Conservation (phyloP, 1,140 invertebrate genomes). For the Trachymyrmex septentrionalis region DNA sequence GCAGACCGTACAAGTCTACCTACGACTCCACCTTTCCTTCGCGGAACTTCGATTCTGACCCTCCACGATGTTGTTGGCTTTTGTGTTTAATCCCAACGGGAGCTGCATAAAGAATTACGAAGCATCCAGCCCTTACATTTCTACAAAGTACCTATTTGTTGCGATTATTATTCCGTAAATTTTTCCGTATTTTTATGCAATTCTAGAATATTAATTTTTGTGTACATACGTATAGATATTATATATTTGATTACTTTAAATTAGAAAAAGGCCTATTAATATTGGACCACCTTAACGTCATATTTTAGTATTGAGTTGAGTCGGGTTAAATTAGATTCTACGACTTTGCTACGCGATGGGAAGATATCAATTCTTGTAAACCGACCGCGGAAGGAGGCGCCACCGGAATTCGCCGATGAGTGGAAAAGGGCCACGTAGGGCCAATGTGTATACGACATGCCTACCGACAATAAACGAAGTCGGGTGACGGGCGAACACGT, state of each 20-base stretch:
- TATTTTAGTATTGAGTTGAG: neutral
- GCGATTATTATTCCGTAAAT: neutral
- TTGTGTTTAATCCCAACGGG: neutral
- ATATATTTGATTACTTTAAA: neutral
- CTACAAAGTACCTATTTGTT: neutral
- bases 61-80: conserved; percentile 35
- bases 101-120: neutral
- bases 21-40: conserved; percentile 28
- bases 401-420: conserved; percentile 63
- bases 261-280: neutral
- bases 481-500: conserved; percentile 71
- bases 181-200: neutral
- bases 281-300: neutral
- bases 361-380: conserved; percentile 19
- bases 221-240: neutral
- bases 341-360: neutral
- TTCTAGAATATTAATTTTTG: neutral
- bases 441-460: conserved; percentile 65
- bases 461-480: conserved; percentile 68
- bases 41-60: conserved; percentile 39
- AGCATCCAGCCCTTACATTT: neutral
- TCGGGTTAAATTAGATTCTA: conserved; percentile 22
- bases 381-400: conserved; percentile 43
- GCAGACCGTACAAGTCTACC: conserved; percentile 40
- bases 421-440: conserved; percentile 27